Evolutionary conservation across 2,113 vertebrate species (phyloP).

Genomic region (Echinops telfairi): DNA sequence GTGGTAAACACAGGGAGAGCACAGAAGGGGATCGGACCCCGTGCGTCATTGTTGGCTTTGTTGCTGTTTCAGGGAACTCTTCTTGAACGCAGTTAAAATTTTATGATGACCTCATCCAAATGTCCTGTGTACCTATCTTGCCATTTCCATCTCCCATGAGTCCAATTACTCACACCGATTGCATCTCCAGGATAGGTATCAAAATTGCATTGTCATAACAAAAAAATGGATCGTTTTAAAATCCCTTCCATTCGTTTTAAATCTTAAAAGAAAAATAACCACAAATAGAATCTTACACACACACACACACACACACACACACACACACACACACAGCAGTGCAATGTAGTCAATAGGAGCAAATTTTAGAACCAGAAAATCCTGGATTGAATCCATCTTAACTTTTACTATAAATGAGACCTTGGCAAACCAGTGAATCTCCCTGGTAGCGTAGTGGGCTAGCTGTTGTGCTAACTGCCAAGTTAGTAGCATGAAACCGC

Average conservation of each 20-base stretch:
- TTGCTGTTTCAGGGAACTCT: neutral
- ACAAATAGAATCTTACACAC: slow-evolving; percentile 44
- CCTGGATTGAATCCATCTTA: neutral
- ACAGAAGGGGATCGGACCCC: neutral
- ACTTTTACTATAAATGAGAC: slow-evolving; percentile 3
- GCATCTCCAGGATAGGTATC: neutral
- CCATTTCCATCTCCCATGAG: neutral
- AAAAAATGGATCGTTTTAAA: slow-evolving; percentile 24
- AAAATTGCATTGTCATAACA: neutral
- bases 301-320: slow-evolving; percentile 46
- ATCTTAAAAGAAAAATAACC: slow-evolving; percentile 34
- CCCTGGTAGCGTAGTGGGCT: neutral
- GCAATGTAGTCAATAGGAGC: slow-evolving; percentile 18
- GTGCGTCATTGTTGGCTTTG: neutral
- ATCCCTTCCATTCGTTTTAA: slow-evolving; percentile 31
- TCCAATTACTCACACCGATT: neutral
- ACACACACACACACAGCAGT: neutral
- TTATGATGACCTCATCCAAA: neutral
- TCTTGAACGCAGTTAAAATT: neutral
- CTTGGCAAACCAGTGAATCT: neutral
- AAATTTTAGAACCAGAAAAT: slow-evolving; percentile 41
- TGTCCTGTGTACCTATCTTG: neutral
- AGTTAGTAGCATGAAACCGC: too few species aligned
- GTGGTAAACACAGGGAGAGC: neutral
- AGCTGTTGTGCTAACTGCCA: too few species aligned